phyloP scores from a whole-genome alignment of 2,797 vertebrate species.

The Hemitrygon akajei region DNA sequence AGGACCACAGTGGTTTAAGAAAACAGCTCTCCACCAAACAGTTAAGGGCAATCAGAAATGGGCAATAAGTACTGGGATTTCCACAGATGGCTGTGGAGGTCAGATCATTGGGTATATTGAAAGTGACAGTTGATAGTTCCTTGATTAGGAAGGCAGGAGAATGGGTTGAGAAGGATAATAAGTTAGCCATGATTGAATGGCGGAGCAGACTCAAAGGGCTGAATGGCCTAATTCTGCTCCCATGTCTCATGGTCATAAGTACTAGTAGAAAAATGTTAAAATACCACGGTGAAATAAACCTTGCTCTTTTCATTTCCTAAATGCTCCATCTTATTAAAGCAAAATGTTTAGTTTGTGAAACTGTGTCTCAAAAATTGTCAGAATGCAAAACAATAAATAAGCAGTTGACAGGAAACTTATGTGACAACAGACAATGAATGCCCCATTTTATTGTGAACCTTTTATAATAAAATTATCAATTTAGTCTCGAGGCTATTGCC shows the following conservation, averaged over 20 bases:
- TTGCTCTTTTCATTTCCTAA: background rate
- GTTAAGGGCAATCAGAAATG: too few relatives aligned
- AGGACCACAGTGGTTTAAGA: too few relatives aligned
- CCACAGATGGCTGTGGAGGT: too few relatives aligned
- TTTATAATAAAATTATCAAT: conserved; percentile 22
- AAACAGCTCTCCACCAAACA: too few relatives aligned
- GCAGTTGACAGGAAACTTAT: background rate
- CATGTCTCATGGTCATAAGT: background rate
- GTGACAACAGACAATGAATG: background rate
- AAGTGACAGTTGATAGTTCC: too few relatives aligned
- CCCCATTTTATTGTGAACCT: background rate
- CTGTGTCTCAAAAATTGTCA: background rate
- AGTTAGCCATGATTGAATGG: too few relatives aligned
- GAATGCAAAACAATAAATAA: background rate
- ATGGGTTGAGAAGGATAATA: too few relatives aligned
- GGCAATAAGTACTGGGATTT: too few relatives aligned
- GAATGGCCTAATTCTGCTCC: too few relatives aligned
- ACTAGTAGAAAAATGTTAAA: background rate
- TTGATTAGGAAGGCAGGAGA: too few relatives aligned
- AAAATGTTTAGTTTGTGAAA: background rate
- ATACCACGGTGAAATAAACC: background rate
- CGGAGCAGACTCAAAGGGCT: too few relatives aligned
- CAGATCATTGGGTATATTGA: too few relatives aligned
- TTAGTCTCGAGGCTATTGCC: background rate
- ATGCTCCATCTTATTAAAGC: background rate